These are phyloP conservation scores for Anagrus nilaparvatae DNA, from an alignment of 1,140 invertebrate genomes.

Conservation along the genomic window DNA sequence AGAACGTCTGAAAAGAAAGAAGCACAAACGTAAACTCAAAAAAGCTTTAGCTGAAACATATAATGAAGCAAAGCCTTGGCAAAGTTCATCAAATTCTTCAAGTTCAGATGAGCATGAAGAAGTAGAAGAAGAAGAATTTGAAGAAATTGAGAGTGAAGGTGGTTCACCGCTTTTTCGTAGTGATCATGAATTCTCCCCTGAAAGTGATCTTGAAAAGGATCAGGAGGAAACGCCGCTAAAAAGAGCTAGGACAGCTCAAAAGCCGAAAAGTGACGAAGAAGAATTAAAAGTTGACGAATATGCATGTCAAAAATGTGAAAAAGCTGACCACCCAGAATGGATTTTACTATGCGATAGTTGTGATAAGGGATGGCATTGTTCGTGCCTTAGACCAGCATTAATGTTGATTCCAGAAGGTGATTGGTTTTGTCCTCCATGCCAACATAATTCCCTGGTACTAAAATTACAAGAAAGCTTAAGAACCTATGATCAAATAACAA, in stretches of 20 bases:
- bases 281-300: conserved; percentile 52
- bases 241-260: conserved; percentile 57
- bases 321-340: conserved; percentile 89
- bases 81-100: conserved; percentile 54
- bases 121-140: conserved; percentile 54
- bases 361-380: conserved; percentile 90
- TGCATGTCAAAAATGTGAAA: conserved; percentile 76
- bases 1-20: conserved; percentile 43
- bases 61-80: conserved; percentile 56
- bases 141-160: conserved; percentile 52
- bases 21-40: conserved; percentile 47
- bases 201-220: conserved; percentile 55
- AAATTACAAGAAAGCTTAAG: conserved; percentile 52
- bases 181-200: conserved; percentile 85
- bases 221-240: conserved; percentile 48
- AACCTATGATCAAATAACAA: conserved; percentile 50
- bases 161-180: conserved; percentile 62
- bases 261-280: conserved; percentile 23
- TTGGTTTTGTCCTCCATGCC: conserved; percentile 94
- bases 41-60: conserved; percentile 45
- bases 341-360: conserved; percentile 91
- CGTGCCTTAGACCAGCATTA: conserved; percentile 80
- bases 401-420: conserved; percentile 91
- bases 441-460: conserved; percentile 69
- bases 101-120: conserved; percentile 49